Evolutionary conservation across 2,797 vertebrate species (phyloP), one percentile per base, ranked within the genome.

Genomic region (Leuciscus waleckii): DNA sequence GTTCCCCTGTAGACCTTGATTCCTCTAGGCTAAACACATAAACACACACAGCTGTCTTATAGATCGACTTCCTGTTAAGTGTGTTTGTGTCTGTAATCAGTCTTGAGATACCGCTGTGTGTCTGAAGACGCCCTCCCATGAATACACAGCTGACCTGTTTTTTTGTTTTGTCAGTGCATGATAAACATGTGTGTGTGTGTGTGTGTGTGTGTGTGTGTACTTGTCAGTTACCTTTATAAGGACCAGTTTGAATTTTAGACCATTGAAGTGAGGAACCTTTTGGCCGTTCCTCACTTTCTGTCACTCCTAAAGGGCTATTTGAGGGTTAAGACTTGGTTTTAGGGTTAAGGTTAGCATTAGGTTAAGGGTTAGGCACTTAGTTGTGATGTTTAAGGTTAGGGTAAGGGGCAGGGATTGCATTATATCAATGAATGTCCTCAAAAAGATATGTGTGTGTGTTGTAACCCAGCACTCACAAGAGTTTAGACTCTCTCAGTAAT

Each of bases 91-190:
- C 63, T 67, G 67, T 87, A 82, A 79, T 82, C 84, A 43, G 81
- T 80, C 78, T 73, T 69, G 23, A 82, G 63, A 54, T 56, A 32
- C 21, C 23, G 14, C 14, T 17, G 29, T 67, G 32, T 77, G 46
- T 74, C 69, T 16, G 26, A 75, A 69, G 49, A 16, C 56, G 43
- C 14, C 10, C 61, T 16, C 26, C 11, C 32, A 32, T 41, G 14
- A 29, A 43, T 46, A 79, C 29, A 68, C 79, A 43, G 65, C 85
- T 75, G 79, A 61, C 85, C 83, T 86, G 75, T 67, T 61, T 26
- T 13, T 13, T 61, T 87, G 89, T 91, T 86, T 89, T 85, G 78
- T 83, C 82, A 54, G 84, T 68, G 61, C 88, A 84, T 2, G 39
- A 41, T 76, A 67, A 79, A 35, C n/a, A 29, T 71, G 77, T 75